Evolutionary conservation across 2,888 invertebrate species (phyloP), one percentile per base, ranked within the genome.

Genomic region (Eristalis tenax): DNA sequence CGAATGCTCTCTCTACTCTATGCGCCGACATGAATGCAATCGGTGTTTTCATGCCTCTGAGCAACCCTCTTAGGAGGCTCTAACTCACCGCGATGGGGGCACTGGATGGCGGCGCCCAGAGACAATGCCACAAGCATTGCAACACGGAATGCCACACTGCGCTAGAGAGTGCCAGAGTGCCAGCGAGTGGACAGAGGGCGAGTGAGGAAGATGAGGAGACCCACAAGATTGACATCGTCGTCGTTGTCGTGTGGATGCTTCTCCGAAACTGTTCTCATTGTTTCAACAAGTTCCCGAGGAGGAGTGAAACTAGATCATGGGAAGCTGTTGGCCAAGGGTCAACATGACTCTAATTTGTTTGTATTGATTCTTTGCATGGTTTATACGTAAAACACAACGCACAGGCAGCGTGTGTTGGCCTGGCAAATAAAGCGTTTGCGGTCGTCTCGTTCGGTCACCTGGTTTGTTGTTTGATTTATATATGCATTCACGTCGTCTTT

Each of bases 271-370:
- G 8, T 32, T 18, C 10, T 35, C 32, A 32, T 56, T 40, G 11
- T 18, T 73, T n/a, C 15, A 43, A n/a, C 43, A 32, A 61, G 57
- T 32, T 22, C 8, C 11, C 28, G 1, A 11, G 10, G 1, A 5
- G 50, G 28, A 26, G n/a, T n/a, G 18, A 18, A 50, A 50, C 50
- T 50, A 50, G 50, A 18, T 50, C 50, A 8, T 4, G 63, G 50
- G 32, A 8, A 6, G 64, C 38, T 79, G 74, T 79, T 83, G 50
- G 68, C 74, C 23, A 22, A 69, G 43, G 64, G 83, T 83, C 79
- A 83, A 83, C 74, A 83, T 69, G 79, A 40, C 35, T 63, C 73
- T 83, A 83, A 83, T 83, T 79, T 79, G 83, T 83, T 83, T 83
- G 79, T 74, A 69, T 83, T 83, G 78, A 68, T 78, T 78, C 78